Evolutionary conservation across 2,797 vertebrate species (phyloP), one percentile per base, ranked within the genome.

Genomic region (Trematomus bernacchii): DNA sequence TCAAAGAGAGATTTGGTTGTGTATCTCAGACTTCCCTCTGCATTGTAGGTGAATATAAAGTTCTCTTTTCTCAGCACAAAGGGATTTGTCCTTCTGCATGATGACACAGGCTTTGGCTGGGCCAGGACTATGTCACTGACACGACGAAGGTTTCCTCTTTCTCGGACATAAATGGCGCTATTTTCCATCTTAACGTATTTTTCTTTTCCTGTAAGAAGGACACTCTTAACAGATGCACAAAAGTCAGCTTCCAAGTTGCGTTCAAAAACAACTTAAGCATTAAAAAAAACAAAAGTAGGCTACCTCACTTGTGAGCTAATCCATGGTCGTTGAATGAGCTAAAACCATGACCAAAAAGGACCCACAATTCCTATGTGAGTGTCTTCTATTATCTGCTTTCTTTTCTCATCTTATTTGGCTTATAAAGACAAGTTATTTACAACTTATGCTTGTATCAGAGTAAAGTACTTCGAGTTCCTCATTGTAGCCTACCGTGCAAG

Each of bases 41-140:
- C 94, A 1, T 97, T 98, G 85, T 98, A 98, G 0, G 96, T 98
- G 92, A 98, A 98, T 66, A 97, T 92, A 80, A 98, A 99, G 80
- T 97, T 97, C 65, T 97, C 96, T 19, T 96, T 97, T 73, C 93
- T 95, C 78, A 93, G 71, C 74, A 90, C 86, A 14, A 94, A 84
- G 18, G 96, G 95, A 40, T 93, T 93, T 10, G 90, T 88, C 71
- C 90, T 87, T 14, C 90, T 81, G 73, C 87, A 92, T 13, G 91
- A 94, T 0, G 90, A 86, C 42, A 80, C 80, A 6, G 82, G 69
- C 83, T 84, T 89, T 42, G 87, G 86, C 80, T 91, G 85, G 55
- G 82, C 85, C 21, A 91, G 87, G 43, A 94, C 55, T 27, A 94
- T 59, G 74, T 92, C 90, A 65, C 93, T 75, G 58, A 97, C 93